Evolutionary conservation across 2,888 invertebrate genomes (phyloP).

Genomic region (Tineola bisselliella): DNA sequence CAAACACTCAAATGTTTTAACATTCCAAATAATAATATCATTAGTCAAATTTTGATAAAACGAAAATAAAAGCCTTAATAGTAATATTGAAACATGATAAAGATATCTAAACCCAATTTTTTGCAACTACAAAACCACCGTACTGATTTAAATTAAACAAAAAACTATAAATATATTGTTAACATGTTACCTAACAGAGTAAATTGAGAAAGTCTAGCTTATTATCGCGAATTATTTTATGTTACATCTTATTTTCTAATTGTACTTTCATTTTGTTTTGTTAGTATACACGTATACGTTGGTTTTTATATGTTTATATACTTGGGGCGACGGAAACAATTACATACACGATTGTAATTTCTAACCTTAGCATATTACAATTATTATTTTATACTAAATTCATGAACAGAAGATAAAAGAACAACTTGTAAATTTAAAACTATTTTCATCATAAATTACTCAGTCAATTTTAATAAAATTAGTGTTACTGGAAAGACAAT

Average conservation of each 20-base stretch:
- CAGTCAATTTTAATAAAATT: too few species aligned
- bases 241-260: neutral
- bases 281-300: neutral
- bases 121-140: neutral
- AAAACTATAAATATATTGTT: neutral
- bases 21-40: too few species aligned
- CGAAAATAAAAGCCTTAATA: too few species aligned
- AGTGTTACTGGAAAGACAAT: too few species aligned
- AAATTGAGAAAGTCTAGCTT: neutral
- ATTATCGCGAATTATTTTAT: neutral
- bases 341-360: neutral
- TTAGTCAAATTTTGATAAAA: too few species aligned
- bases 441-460: too few species aligned
- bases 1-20: too few species aligned
- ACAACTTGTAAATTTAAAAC: too few species aligned
- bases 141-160: neutral
- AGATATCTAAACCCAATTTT: neutral
- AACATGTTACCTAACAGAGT: neutral
- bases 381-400: too few species aligned
- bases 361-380: too few species aligned
- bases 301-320: neutral
- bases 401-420: too few species aligned
- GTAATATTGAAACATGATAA: neutral
- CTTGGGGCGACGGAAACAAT: conserved; percentile 18
- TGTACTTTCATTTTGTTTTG: neutral